phyloP scores from a whole-genome alignment of 1,140 invertebrate genomes.

The Drosophila guanche region DNA sequence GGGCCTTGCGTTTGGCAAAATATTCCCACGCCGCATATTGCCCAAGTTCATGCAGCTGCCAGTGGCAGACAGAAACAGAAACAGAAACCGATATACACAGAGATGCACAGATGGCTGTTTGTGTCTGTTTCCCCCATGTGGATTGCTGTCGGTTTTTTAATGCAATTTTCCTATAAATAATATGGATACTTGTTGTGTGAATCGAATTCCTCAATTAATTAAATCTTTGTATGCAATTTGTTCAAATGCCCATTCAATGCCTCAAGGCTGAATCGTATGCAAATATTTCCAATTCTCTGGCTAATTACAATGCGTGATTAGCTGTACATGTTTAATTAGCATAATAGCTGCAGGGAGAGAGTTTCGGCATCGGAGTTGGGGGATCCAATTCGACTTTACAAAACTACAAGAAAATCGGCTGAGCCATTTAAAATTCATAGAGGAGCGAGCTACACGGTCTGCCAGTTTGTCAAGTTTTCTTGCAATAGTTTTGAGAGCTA shows the following conservation, averaged over 20 bases:
- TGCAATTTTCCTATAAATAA: conserved; percentile 13
- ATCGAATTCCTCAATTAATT: conserved; percentile 53
- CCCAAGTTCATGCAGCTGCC: conserved; percentile 63
- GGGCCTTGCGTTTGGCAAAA: conserved; percentile 30
- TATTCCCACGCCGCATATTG: conserved; percentile 62
- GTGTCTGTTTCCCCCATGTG: conserved; percentile 31
- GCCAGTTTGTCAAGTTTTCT: conserved; percentile 53
- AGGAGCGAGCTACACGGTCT: conserved; percentile 34
- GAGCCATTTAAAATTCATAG: conserved; percentile 25
- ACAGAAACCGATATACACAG: background rate
- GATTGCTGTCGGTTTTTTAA: conserved; percentile 12
- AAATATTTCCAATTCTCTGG: conserved; percentile 1
- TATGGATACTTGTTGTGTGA: conserved; percentile 8
- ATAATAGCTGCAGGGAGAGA: conserved; percentile 40
- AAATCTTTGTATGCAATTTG: conserved; percentile 33
- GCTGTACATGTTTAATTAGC: conserved; percentile 55
- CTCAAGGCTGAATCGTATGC: conserved; percentile 16
- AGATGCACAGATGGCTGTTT: conserved; percentile 41
- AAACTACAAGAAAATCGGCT: conserved; percentile 24
- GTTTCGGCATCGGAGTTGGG: no score
- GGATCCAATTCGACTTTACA: conserved; percentile 57
- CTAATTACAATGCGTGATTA: conserved; percentile 30
- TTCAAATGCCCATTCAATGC: conserved; percentile 27
- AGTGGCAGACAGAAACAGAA: conserved; percentile 25
- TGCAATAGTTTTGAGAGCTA: background rate